Evolutionary conservation across 35 echinoderm and acorn worm genomes (phyloP), one percentile per base, ranked within the genome.

Genomic region (Apostichopus parvimensis): DNA sequence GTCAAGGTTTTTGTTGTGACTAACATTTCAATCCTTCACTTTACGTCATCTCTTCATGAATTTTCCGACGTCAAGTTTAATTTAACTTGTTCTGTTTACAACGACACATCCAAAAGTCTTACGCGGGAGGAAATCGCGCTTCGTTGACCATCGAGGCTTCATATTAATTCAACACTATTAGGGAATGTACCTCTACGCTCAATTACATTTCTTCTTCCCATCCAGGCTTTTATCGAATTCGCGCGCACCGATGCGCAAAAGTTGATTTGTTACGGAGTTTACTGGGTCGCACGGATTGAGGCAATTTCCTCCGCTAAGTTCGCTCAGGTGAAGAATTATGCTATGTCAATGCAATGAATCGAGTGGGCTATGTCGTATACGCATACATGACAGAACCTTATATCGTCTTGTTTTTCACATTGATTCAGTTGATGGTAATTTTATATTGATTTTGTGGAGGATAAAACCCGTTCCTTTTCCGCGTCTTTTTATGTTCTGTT

Each of bases 151-250:
- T 5, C 71, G 71, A 75, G 17, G 11, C 71, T 75, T 75, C 71
- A 22, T 75, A 18, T 75, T 13, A n/a, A 84, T 59, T 56, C 81
- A 84, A 84, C 58, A 84, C 81, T 84, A 84, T 59, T 84, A 84
- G 24, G 54, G 81, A 84, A 84, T 84, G 81, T 84, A 84, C 81
- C 54, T 60, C 53, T 52, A 84, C 57, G 81, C 81, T 84, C 81
- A 84, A 84, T 84, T 84, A 84, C 81, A 84, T 84, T 84, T 84
- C 56, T 21, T 75, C 57, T 84, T 84, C 56, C 54, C 81, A 84
- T 84, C 15, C 81, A 84, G n/a, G 54, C 81, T 84, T 84, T 84
- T 84, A 84, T 84, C 81, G 54, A 84, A 84, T 84, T 59, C 81
- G 81, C 57, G 81, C 81, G 81, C 81, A 59, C 81, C 57, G 54